Evolutionary conservation across 2,888 invertebrate genomes (phyloP), one percentile per base, ranked within the genome.

Genomic region (Thera britannica): DNA sequence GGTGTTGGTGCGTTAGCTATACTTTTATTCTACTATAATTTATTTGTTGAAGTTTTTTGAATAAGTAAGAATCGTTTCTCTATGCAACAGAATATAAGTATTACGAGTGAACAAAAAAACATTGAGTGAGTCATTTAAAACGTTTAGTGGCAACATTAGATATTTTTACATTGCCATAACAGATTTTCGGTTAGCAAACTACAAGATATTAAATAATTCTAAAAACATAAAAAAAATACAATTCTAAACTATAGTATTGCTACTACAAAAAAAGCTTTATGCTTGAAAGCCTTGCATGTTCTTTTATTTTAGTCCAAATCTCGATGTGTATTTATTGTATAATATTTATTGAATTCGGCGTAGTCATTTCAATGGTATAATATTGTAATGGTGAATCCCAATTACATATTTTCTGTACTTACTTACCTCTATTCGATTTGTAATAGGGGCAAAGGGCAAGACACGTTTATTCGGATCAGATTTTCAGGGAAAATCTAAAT

Each of bases 201-300:
- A 1, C 11, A 4, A 41, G 41, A 41, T 41, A 41, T 7, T 7
- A 41, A 41, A 55, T 6, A 51, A 51, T 23, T 23, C 23, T 23
- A 51, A 6, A 51, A 51, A 51, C 12, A 23, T 6, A 7, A 6
- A 7, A 9, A 9, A 2, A 46, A 2, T 46, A 46, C 9, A 9
- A 46, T 46, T 46, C 8, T 46, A 2, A 8, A 9, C 2, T 78
- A 78, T 84, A 85, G 78, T 87, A 81, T 87, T 87, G 88, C 86
- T 81, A 83, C 75, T 77, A 78, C 65, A 86, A 80, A 79, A 38
- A 83, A 84, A 86, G 89, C 89, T 89, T 89, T 68, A 79, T 72
- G 90, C 90, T 88, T 87, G 74, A 70, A 81, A 78, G 87, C 85
- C 85, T 85, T 90, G 90, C 91, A 92, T 92, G 92, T 87, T 72